phyloP scores from a whole-genome alignment of 2,797 vertebrate genomes.

The Coracias cyanogaster region DNA sequence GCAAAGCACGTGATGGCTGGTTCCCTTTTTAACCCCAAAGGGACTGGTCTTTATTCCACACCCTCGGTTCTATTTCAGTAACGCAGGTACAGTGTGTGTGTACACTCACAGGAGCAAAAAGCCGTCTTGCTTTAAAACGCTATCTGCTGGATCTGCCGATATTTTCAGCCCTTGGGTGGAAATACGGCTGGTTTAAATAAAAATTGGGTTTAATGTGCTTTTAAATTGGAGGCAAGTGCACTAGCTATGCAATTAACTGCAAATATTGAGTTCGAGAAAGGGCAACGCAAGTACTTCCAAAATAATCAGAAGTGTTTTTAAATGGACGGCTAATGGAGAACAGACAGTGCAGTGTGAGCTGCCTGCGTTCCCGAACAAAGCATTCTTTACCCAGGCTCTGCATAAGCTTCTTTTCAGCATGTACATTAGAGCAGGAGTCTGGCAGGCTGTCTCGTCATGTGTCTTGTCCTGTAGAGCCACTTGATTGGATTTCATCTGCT shows the following conservation, averaged over 20 bases:
- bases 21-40: background rate
- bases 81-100: accelerated
- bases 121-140: background rate
- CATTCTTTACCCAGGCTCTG: conserved; percentile 68
- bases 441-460: conserved; percentile 69
- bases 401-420: conserved; percentile 66
- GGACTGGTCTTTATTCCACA: background rate
- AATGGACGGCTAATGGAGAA: conserved; percentile 73
- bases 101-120: background rate
- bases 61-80: background rate
- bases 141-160: background rate
- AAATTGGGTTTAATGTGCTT: conserved; percentile 56
- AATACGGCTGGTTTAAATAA: conserved; percentile 51
- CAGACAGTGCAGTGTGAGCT: conserved; percentile 58
- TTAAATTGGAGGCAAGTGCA: conserved; percentile 63
- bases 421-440: conserved; percentile 68
- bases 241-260: conserved; percentile 64
- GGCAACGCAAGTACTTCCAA: conserved; percentile 59
- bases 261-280: conserved; percentile 62
- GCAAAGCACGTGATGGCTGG: background rate
- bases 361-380: conserved; percentile 71
- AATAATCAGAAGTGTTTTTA: conserved; percentile 66
- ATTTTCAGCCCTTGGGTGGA: conserved; percentile 18
- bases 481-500: conserved; percentile 81
- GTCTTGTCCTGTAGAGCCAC: conserved; percentile 75